Conservation (phyloP, 2,888 invertebrate species). For the Drosophila prolongata region DNA sequence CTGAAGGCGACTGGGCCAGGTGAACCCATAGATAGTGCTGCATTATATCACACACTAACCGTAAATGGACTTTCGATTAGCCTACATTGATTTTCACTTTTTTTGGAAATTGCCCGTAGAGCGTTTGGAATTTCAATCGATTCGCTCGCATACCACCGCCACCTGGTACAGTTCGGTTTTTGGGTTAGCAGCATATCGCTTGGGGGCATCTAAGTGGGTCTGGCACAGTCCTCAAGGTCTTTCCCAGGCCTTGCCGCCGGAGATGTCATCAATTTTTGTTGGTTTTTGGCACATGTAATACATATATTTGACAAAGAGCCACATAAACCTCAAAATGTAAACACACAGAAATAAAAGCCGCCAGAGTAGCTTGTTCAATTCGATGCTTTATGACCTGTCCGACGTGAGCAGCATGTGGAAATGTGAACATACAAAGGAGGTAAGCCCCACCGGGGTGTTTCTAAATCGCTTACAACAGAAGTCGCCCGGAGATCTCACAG, state of each 20-base stretch:
- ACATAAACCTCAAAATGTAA: slow-evolving; percentile 21
- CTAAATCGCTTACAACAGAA: neutral
- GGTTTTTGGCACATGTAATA: slow-evolving; percentile 33
- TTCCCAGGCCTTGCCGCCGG: slow-evolving; percentile 42
- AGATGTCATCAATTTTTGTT: slow-evolving; percentile 30
- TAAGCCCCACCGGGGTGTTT: slow-evolving; percentile 10
- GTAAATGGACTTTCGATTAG: slow-evolving; percentile 63
- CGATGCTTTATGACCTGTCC: slow-evolving; percentile 36
- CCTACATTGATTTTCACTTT: slow-evolving; percentile 65
- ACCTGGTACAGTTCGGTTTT: neutral
- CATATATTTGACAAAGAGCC: slow-evolving; percentile 24
- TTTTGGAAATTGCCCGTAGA: slow-evolving; percentile 32
- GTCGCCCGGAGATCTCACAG: slow-evolving; percentile 84
- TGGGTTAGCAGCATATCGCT: slow-evolving; percentile 27
- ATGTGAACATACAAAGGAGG: neutral
- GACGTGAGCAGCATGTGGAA: slow-evolving; percentile 33
- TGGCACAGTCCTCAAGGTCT: slow-evolving; percentile 38
- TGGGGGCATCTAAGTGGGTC: slow-evolving; percentile 35
- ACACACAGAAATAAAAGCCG: slow-evolving; percentile 6
- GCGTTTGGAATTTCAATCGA: slow-evolving; percentile 38
- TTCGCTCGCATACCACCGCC: neutral
- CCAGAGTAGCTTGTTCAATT: slow-evolving; percentile 28
- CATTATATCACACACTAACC: slow-evolving; percentile 51
- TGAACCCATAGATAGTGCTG: neutral
- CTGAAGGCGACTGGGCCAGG: slow-evolving; percentile 37